Evolutionary conservation across 2,113 vertebrate genomes (phyloP).

Genomic region (Bubo blakistoni): DNA sequence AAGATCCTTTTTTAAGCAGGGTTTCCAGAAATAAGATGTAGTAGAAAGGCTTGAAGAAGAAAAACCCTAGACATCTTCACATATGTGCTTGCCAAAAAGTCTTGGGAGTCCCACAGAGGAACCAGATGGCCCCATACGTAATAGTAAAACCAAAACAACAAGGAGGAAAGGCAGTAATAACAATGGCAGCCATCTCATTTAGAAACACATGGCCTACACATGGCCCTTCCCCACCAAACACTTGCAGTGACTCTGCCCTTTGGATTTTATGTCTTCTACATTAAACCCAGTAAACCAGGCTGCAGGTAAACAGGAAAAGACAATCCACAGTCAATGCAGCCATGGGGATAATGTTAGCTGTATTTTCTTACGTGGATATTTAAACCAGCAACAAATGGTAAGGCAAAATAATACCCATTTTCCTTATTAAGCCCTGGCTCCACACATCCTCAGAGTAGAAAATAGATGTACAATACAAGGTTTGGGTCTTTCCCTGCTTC

Average conservation of each 20-base stretch:
- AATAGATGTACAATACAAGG: fast-evolving
- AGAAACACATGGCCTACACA: background rate
- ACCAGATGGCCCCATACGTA: constrained; percentile 42
- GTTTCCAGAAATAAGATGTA: background rate
- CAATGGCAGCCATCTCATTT: background rate
- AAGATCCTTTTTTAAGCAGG: background rate
- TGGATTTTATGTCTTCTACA: background rate
- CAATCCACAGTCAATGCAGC: background rate
- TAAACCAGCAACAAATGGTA: background rate
- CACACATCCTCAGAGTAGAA: background rate
- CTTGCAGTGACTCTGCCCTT: background rate
- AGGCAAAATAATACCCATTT: background rate
- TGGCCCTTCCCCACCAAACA: background rate
- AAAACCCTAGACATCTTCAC: background rate
- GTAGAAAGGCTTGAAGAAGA: background rate
- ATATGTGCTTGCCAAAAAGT: background rate
- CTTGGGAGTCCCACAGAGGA: constrained; percentile 42
- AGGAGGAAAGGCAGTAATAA: background rate
- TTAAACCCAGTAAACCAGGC: background rate
- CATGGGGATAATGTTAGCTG: fast-evolving
- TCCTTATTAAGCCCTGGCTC: background rate
- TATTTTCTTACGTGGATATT: background rate
- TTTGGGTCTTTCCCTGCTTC: background rate
- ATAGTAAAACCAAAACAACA: background rate
- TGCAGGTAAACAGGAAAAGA: background rate